Evolutionary conservation across 1,140 invertebrate species (phyloP).

Genomic region (Doryteuthis pealeii): DNA sequence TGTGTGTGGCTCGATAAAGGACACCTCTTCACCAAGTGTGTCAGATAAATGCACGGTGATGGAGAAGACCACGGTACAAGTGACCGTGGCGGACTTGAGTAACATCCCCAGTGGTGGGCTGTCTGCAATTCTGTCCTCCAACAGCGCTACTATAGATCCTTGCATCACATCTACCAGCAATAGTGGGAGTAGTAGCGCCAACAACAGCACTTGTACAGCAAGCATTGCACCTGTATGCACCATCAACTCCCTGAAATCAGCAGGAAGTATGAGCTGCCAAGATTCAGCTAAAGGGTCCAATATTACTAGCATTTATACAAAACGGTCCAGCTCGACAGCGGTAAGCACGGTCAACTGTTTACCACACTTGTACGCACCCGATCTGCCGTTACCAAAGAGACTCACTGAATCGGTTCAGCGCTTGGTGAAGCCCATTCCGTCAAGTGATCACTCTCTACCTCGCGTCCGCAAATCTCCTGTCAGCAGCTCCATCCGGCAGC

Average conservation of each 20-base stretch:
- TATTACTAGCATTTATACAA: slow-evolving; percentile 40
- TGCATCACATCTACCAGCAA: not conserved
- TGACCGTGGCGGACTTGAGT: not conserved
- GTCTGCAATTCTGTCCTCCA: not conserved
- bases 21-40: not conserved
- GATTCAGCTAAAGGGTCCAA: slow-evolving; percentile 30
- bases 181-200: not conserved
- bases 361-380: slow-evolving; percentile 39
- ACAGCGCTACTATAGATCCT: not conserved
- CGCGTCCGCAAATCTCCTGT: slow-evolving; percentile 34
- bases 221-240: not conserved
- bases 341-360: slow-evolving; percentile 37
- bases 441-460: slow-evolving; percentile 27
- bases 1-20: not conserved
- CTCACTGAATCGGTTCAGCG: slow-evolving; percentile 40
- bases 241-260: slow-evolving; percentile 12
- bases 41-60: not conserved
- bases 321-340: slow-evolving; percentile 28
- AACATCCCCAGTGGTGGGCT: not conserved
- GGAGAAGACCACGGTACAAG: slow-evolving; percentile 3
- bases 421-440: slow-evolving; percentile 35
- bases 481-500: slow-evolving; percentile 17
- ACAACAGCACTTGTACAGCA: not conserved
- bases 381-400: slow-evolving; percentile 32
- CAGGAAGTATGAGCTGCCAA: slow-evolving; percentile 4